Conservation (phyloP, 2,888 invertebrate species). For the Cheilosia urbana region DNA sequence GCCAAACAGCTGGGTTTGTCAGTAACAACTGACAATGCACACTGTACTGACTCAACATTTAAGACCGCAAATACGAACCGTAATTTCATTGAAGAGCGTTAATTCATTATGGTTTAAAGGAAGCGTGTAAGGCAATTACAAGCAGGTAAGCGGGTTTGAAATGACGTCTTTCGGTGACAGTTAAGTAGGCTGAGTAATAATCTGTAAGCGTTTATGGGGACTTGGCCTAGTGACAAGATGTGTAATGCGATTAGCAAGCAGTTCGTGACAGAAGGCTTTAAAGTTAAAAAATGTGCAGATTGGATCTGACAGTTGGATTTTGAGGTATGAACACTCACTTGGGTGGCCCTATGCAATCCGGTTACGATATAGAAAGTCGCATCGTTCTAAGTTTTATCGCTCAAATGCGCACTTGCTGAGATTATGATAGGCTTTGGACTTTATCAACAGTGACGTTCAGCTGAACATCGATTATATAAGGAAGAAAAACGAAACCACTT, state of each 20-base stretch:
- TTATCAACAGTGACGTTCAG: too few species aligned
- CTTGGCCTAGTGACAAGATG: conserved; percentile 6
- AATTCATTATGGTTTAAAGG: conserved; percentile 54
- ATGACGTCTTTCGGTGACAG: conserved; percentile 53
- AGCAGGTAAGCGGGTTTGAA: conserved; percentile 43
- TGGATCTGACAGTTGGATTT: too few species aligned
- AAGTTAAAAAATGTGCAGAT: too few species aligned
- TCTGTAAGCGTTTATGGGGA: conserved; percentile 26
- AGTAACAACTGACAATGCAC: not conserved
- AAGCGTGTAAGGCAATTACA: conserved; percentile 43
- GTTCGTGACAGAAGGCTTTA: too few species aligned
- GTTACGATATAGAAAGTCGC: too few species aligned
- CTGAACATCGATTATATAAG: too few species aligned
- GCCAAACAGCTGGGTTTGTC: conserved; percentile 11
- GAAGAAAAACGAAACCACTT: too few species aligned
- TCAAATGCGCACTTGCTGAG: too few species aligned
- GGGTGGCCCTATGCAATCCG: too few species aligned
- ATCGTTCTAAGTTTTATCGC: too few species aligned
- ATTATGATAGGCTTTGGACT: too few species aligned
- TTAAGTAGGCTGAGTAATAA: conserved; percentile 36
- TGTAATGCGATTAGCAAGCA: not conserved
- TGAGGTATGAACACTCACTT: too few species aligned
- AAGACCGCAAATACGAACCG: conserved; percentile 27
- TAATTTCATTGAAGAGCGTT: conserved; percentile 28
- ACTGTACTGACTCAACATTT: conserved; percentile 43